phyloP scores from a whole-genome alignment of 2,797 vertebrate genomes.

The Artibeus lituratus region DNA sequence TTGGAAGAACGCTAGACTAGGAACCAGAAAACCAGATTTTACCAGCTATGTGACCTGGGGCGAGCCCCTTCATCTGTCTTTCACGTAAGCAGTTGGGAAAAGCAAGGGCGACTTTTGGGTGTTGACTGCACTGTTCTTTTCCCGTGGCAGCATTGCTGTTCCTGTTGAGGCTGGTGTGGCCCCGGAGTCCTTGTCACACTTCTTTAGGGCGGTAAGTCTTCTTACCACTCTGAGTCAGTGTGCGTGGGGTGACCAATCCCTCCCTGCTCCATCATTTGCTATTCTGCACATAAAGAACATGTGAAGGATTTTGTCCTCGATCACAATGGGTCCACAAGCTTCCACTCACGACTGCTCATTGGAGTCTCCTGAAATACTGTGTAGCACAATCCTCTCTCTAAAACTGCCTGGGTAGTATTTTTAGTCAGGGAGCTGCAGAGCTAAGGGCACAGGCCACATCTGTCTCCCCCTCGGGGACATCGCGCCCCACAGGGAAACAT shows the following conservation, averaged over 20 bases:
- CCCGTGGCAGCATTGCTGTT: background rate
- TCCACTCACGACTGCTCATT: background rate
- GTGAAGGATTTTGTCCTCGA: background rate
- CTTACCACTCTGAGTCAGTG: background rate
- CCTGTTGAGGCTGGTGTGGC: background rate
- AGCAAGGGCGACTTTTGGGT: background rate
- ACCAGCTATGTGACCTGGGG: background rate
- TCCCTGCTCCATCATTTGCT: background rate
- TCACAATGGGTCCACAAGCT: background rate
- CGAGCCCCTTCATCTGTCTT: background rate
- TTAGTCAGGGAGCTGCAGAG: background rate
- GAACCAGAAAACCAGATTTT: background rate
- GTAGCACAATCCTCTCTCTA: background rate
- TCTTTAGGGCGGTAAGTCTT: background rate
- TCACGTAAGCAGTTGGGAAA: background rate
- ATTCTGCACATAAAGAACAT: background rate
- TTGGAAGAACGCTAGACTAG: background rate
- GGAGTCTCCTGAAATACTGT: background rate
- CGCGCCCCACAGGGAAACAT: background rate
- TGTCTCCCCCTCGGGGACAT: background rate
- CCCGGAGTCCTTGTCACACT: background rate
- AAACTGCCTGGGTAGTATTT: background rate
- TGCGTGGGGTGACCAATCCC: background rate
- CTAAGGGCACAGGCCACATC: background rate
- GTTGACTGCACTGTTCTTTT: background rate